phyloP scores from a whole-genome alignment of 2,113 vertebrate species.

The Macaca mulatta region DNA sequence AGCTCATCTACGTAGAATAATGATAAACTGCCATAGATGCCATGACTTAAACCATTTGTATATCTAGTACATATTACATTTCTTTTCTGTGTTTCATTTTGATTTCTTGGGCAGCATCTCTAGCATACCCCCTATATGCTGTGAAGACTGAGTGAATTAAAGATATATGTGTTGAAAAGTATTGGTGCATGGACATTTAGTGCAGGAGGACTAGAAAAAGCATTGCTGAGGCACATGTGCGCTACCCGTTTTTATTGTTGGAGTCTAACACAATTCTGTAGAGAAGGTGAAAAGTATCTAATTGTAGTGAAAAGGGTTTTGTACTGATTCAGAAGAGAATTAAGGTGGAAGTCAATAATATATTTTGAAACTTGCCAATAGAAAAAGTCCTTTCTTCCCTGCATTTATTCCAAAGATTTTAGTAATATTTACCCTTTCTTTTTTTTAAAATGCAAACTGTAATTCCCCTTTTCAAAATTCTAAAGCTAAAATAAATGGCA shows the following conservation, averaged over 20 bases:
- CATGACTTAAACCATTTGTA: neutral
- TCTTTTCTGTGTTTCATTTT: neutral
- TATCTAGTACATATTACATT: neutral
- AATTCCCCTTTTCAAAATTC: neutral
- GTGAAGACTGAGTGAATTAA: neutral
- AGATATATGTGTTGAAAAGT: neutral
- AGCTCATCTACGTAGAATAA: neutral
- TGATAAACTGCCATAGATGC: neutral
- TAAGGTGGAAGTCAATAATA: neutral
- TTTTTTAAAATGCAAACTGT: neutral
- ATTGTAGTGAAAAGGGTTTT: neutral
- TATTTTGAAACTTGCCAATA: neutral
- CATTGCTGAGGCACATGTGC: fast-evolving
- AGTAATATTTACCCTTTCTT: neutral
- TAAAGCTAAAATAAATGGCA: neutral
- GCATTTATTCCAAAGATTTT: neutral
- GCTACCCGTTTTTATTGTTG: neutral
- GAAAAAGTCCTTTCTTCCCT: neutral
- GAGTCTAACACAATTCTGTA: neutral
- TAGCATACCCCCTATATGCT: neutral
- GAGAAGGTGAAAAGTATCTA: neutral
- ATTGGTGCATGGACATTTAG: neutral
- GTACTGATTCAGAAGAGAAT: neutral
- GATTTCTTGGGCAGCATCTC: neutral
- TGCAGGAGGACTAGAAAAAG: neutral